Conservation (phyloP, 64 coral and sea anemone genomes). For the Pocillopora damicornis region DNA sequence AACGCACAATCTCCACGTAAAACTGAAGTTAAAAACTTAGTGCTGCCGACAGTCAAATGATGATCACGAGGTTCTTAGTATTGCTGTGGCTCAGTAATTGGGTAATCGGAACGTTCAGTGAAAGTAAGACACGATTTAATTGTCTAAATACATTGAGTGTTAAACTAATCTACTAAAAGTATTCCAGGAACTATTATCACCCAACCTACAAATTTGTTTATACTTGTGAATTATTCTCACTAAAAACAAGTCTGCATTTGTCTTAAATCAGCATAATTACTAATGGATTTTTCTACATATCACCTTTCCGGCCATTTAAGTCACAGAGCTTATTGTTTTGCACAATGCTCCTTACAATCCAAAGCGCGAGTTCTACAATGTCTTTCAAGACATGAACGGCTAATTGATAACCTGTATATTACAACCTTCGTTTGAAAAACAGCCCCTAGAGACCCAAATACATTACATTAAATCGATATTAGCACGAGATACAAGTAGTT, state of each 20-base stretch:
- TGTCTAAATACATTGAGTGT: background rate
- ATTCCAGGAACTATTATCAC: too few species aligned
- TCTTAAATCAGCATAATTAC: too few species aligned
- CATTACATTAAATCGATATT: too few species aligned
- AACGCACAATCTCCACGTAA: background rate
- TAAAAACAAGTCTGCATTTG: too few species aligned
- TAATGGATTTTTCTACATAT: background rate
- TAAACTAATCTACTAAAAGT: background rate
- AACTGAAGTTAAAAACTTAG: background rate
- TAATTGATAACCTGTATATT: too few species aligned
- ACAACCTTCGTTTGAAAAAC: too few species aligned
- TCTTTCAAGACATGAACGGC: too few species aligned
- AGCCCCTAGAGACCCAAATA: too few species aligned
- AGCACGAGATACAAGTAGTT: too few species aligned
- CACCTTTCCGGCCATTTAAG: background rate
- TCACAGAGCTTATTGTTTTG: constrained; percentile 10
- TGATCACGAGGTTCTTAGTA: background rate
- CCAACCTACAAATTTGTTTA: too few species aligned
- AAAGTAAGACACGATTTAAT: background rate
- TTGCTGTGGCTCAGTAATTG: background rate
- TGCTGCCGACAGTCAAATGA: background rate
- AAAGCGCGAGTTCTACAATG: background rate
- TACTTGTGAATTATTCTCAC: too few species aligned
- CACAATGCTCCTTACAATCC: background rate
- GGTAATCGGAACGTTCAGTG: background rate